Percentiles rank a stretch among this genome's conserved stretches.
Conservation (phyloP, 2,113 vertebrate genomes). For the Cephalophus harveyi region DNA sequence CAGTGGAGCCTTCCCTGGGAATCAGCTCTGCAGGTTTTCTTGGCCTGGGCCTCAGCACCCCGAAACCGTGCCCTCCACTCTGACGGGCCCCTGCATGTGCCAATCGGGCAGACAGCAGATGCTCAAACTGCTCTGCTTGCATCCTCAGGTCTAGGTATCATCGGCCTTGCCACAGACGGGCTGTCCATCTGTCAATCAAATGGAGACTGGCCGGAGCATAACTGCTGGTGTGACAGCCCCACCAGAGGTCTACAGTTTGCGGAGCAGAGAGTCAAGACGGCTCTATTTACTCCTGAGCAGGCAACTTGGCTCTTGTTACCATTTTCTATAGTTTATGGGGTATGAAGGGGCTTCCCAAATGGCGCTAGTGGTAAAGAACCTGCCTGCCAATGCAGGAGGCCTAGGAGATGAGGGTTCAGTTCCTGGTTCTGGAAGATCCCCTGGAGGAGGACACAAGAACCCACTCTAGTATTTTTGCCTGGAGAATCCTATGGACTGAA, state of each 20-base stretch:
- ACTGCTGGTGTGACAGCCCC: not conserved
- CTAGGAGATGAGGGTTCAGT: not conserved
- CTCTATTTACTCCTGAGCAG: not conserved
- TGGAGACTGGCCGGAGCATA: too few species aligned
- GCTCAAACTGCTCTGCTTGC: not conserved
- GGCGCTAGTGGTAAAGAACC: not conserved
- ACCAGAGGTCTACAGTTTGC: not conserved
- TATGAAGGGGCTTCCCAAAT: not conserved
- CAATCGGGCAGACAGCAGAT: not conserved
- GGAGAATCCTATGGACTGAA: not conserved
- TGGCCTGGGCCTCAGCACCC: not conserved
- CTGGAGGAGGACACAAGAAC: not conserved
- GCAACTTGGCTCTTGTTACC: not conserved
- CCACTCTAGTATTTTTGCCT: not conserved
- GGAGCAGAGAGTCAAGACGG: not conserved
- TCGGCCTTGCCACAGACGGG: not conserved
- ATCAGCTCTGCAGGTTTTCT: not conserved
- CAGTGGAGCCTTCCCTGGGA: not conserved
- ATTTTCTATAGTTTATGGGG: not conserved
- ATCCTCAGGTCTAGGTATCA: not conserved
- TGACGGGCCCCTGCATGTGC: rapidly evolving
- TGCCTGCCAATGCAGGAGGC: not conserved
- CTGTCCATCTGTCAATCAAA: rapidly evolving
- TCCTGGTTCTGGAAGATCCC: not conserved
- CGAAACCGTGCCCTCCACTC: not conserved